Evolutionary conservation across 1,140 invertebrate species (phyloP).

Genomic region (Tetragonula clypearis): DNA sequence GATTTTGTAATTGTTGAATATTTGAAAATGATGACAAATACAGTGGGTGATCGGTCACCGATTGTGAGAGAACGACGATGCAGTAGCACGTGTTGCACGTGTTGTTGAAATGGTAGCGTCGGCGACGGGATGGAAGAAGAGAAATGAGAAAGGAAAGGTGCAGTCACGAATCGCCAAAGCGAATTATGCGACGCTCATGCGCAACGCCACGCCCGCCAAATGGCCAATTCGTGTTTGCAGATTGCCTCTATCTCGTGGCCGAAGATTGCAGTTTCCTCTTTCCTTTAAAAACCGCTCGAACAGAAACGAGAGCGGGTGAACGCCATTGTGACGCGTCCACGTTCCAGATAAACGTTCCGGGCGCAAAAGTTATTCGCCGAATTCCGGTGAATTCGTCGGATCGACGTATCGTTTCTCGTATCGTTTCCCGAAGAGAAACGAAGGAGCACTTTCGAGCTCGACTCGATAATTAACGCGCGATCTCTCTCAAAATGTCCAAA

Average conservation of each 20-base stretch:
- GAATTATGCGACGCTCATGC: constrained; percentile 72
- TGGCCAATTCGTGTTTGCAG: constrained; percentile 81
- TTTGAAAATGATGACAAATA: too few relatives aligned
- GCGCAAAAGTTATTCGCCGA: constrained; percentile 23
- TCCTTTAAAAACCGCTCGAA: constrained; percentile 60
- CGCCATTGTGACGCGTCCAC: constrained; percentile 24
- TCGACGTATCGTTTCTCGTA: constrained; percentile 8
- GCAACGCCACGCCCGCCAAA: constrained; percentile 77
- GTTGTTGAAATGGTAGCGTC: too few relatives aligned
- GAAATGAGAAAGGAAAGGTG: constrained; percentile 39
- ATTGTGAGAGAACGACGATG: constrained; percentile 24
- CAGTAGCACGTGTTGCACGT: constrained; percentile 14
- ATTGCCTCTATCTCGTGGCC: constrained; percentile 79
- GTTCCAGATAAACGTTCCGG: constrained; percentile 26
- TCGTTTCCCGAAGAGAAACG: not conserved
- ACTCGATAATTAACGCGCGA: constrained; percentile 35
- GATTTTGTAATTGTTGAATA: too few relatives aligned
- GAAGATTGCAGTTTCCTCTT: constrained; percentile 79
- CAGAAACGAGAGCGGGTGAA: constrained; percentile 35
- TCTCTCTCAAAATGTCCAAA: not conserved
- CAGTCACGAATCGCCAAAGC: constrained; percentile 67
- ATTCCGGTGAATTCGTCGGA: constrained; percentile 20
- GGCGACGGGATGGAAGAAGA: constrained; percentile 52
- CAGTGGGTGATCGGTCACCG: too few relatives aligned
- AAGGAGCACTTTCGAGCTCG: constrained; percentile 14